Base-by-base conservation (phyloP, 2,113 vertebrate genomes). In the Pluvialis apricaria region DNA sequence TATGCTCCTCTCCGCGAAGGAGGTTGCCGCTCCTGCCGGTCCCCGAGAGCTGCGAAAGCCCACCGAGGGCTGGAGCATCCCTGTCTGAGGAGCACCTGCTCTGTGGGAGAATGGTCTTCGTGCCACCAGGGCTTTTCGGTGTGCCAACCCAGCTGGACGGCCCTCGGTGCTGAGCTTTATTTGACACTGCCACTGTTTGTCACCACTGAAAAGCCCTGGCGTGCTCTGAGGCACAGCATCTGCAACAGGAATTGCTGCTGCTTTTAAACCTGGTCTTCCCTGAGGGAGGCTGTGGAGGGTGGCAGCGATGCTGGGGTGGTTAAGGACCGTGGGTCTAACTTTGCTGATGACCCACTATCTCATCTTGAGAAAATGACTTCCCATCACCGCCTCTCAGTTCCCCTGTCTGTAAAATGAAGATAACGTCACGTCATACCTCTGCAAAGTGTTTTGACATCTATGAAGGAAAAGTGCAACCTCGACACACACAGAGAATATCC, bases 191-290 rank as follows among this genome's bases (percentile, higher is more conserved):
- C 80, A 26, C 38, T 0, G 0, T 10, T 28, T 82, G 61, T 75
- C 68, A 60, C 55, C 52, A 9, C 42, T n/a, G 38, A 20, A 6
- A 73, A 31, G 21, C 22, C 31, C 54, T 68, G 85, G 38, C 0
- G 0, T 38, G 57, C 68, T 62, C 26, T 0, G 0, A n/a, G 85
- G 71, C 52, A 7, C 16, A 29, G 75, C 45, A 45, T 28, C 52
- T 71, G 34, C 29, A 20, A 1, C 0, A 6, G 62, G 47, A 44
- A 71, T 40, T 1, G 0, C 22, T 60, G 64, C 21, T 0, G 5
- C 36, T 15, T 62, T 55, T 11, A 45, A 82, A 15, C 58, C 10
- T 47, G 3, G 10, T 22, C 25, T 28, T 60, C 12, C 51, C 32
- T 2, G 31, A 3, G 40, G 40, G n/a, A 26, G 18, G 16, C 54